Evolutionary conservation across 2,113 vertebrate genomes (phyloP).

Genomic region (Gallinago media): DNA sequence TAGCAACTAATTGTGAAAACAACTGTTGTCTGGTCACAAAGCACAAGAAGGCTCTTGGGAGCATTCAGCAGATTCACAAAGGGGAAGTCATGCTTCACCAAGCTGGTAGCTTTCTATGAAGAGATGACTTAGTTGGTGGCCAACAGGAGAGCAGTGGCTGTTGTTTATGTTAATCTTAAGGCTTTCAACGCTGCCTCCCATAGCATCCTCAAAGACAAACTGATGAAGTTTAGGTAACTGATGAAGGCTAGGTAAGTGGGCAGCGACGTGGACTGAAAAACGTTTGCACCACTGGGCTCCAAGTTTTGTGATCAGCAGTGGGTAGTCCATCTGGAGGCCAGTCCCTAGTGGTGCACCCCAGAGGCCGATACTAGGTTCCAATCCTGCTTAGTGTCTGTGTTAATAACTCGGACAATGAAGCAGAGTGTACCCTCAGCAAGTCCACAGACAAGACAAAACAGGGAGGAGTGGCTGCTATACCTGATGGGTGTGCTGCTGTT

Average conservation of each 20-base stretch:
- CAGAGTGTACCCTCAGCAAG: background rate
- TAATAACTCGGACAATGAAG: background rate
- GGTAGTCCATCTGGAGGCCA: background rate
- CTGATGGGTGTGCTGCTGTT: background rate
- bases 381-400: background rate
- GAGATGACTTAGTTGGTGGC: background rate
- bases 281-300: too few species aligned
- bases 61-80: background rate
- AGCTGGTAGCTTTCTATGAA: background rate
- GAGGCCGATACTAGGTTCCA: background rate
- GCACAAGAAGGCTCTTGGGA: background rate
- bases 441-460: background rate
- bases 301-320: background rate
- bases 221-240: background rate
- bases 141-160: background rate
- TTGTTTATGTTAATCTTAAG: background rate
- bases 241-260: background rate
- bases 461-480: background rate
- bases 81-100: background rate
- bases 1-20: background rate
- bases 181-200: background rate
- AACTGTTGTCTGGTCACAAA: background rate
- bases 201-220: background rate
- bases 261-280: background rate
- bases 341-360: background rate